Conservation (phyloP, 2,888 invertebrate genomes). For the Caenorhabditis auriculariae region DNA sequence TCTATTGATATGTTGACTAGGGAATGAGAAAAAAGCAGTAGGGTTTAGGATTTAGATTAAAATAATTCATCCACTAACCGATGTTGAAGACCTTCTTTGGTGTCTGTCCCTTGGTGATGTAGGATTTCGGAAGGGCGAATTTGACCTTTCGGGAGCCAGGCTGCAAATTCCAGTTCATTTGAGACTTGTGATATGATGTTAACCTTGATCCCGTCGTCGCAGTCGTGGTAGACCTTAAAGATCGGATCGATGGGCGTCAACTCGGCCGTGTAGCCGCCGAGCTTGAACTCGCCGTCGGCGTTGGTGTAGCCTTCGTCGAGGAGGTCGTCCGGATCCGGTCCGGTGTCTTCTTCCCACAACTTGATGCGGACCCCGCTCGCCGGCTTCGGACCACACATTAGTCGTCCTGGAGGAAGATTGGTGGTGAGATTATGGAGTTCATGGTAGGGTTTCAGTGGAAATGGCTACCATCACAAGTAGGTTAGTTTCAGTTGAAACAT, state of each 20-base stretch:
- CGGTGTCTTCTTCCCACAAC: conserved; percentile 50
- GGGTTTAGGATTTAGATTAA: no score
- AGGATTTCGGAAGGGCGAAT: conserved; percentile 25
- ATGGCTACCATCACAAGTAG: no score
- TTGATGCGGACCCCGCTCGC: conserved; percentile 43
- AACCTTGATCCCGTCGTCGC: conserved; percentile 48
- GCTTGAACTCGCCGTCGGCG: conserved; percentile 32
- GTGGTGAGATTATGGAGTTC: no score
- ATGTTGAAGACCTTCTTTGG: conserved; percentile 32
- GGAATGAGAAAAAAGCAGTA: no score
- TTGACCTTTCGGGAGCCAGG: conserved; percentile 32
- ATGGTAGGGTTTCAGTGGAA: no score
- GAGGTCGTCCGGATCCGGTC: conserved; percentile 49
- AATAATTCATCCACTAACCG: no score
- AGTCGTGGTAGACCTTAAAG: conserved; percentile 49
- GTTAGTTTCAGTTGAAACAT: no score
- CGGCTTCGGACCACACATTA: conserved; percentile 43
- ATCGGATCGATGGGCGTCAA: conserved; percentile 47
- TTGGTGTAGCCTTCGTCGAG: conserved; percentile 49
- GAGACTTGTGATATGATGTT: no score
- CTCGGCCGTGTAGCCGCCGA: conserved; percentile 41
- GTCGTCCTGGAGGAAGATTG: no score
- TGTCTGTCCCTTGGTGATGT: conserved; percentile 26
- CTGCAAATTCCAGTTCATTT: no score
- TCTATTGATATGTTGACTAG: no score